Percentiles rank a stretch among this genome's conserved stretches.
Conservation (phyloP, 1,140 invertebrate genomes). For the Zaprionus camerounensis region DNA sequence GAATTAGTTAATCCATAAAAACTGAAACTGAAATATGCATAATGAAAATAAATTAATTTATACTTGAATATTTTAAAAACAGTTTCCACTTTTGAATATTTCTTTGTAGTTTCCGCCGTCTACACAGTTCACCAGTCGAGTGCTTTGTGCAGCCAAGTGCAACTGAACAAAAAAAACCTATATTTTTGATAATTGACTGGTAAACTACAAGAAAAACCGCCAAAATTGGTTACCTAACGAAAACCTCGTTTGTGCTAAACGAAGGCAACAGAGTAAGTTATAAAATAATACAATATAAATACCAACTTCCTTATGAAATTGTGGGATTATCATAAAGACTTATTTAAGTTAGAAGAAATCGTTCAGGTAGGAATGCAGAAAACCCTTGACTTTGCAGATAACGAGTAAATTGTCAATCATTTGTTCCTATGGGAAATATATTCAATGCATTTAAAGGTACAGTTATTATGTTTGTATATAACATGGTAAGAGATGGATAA, state of each 20-base stretch:
- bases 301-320: not conserved
- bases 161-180: slow-evolving; percentile 30
- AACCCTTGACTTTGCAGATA: too few relatives aligned
- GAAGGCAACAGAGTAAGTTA: slow-evolving; percentile 75
- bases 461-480: too few relatives aligned
- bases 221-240: slow-evolving; percentile 84
- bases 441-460: too few relatives aligned
- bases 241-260: slow-evolving; percentile 81
- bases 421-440: too few relatives aligned
- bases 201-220: slow-evolving; percentile 61
- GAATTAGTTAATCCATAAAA: slow-evolving; percentile 19
- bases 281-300: not conserved
- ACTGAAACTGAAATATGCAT: not conserved
- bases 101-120: slow-evolving; percentile 48
- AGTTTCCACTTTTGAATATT: slow-evolving; percentile 22
- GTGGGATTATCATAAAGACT: not conserved
- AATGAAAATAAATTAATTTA: slow-evolving; percentile 6
- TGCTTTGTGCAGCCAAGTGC: slow-evolving; percentile 40
- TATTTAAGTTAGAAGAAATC: not conserved
- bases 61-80: slow-evolving; percentile 12
- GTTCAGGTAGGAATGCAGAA: too few relatives aligned
- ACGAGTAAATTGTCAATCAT: too few relatives aligned
- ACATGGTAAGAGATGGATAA: too few relatives aligned
- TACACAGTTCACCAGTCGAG: not conserved
- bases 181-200: slow-evolving; percentile 26